These are phyloP conservation scores for Anthonomus grandis DNA, from an alignment of 1,140 invertebrate species.

Conservation along the genomic window DNA sequence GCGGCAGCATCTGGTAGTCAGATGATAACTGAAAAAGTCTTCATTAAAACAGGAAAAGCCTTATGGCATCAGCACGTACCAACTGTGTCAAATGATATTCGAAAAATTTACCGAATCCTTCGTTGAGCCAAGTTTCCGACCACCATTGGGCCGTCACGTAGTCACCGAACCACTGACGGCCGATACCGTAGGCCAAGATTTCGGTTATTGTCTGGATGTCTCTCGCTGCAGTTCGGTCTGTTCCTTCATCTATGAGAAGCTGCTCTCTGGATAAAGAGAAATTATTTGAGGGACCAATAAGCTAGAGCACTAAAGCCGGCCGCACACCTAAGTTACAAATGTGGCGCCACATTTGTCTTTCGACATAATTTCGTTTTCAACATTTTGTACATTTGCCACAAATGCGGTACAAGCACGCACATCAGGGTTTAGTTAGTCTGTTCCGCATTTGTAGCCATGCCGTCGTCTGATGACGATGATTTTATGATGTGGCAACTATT, in stretches of 20 bases:
- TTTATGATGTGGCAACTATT: too few relatives aligned
- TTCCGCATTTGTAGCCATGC: too few relatives aligned
- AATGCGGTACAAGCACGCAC: too few relatives aligned
- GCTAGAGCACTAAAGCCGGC: not conserved
- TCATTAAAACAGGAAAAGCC: not conserved
- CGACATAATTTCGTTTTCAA: not conserved
- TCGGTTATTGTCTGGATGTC: constrained; percentile 50
- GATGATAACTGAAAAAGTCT: constrained; percentile 8
- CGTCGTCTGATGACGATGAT: too few relatives aligned
- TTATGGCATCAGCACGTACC: constrained; percentile 13
- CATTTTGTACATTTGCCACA: not conserved
- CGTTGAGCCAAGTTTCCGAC: constrained; percentile 51
- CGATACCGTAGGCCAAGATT: constrained; percentile 60
- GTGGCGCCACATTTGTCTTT: too few relatives aligned
- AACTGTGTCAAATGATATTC: constrained; percentile 33
- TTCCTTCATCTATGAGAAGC: constrained; percentile 55
- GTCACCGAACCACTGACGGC: constrained; percentile 71
- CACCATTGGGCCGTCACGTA: constrained; percentile 60
- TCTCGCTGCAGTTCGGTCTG: constrained; percentile 48
- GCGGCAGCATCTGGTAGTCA: constrained; percentile 30
- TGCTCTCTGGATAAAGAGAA: constrained; percentile 52
- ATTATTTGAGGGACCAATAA: not conserved
- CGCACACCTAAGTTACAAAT: too few relatives aligned
- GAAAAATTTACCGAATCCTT: constrained; percentile 53
- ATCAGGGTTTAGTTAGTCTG: too few relatives aligned